Percentiles rank a stretch among this genome's conserved stretches.
Conservation (phyloP, 2,888 invertebrate genomes). For the Stenolophus ochropezus region DNA sequence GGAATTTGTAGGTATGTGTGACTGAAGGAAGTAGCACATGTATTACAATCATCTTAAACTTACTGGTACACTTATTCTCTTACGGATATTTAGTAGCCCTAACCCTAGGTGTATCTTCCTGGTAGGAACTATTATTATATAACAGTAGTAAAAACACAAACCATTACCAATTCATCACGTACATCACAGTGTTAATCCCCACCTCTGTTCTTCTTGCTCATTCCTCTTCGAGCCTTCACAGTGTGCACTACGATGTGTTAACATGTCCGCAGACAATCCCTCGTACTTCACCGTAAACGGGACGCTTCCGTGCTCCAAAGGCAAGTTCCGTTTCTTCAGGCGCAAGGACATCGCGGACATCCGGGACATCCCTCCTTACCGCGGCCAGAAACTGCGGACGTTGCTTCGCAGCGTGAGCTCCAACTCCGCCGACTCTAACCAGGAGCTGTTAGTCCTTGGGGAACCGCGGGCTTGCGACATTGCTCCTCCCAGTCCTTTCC, state of each 20-base stretch:
- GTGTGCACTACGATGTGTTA: background rate
- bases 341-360: constrained; percentile 62
- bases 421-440: constrained; percentile 77
- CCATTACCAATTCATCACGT: constrained; percentile 52
- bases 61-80: background rate
- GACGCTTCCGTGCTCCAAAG: constrained; percentile 63
- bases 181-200: background rate
- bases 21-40: background rate
- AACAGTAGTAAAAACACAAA: constrained; percentile 37
- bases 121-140: constrained; percentile 25
- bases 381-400: constrained; percentile 72
- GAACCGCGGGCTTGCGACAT: constrained; percentile 83
- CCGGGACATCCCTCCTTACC: constrained; percentile 62
- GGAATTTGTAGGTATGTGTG: no score
- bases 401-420: constrained; percentile 80
- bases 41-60: background rate
- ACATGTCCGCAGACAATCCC: constrained; percentile 81
- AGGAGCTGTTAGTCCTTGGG: constrained; percentile 81
- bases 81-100: background rate
- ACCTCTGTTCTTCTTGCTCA: background rate
- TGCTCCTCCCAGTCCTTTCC: constrained; percentile 72
- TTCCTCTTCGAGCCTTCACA: background rate
- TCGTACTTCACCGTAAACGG: constrained; percentile 83
- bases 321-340: constrained; percentile 62
- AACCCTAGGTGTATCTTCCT: constrained; percentile 10